Evolutionary conservation across 2,797 vertebrate genomes (phyloP).

Genomic region (Tapirus indicus): DNA sequence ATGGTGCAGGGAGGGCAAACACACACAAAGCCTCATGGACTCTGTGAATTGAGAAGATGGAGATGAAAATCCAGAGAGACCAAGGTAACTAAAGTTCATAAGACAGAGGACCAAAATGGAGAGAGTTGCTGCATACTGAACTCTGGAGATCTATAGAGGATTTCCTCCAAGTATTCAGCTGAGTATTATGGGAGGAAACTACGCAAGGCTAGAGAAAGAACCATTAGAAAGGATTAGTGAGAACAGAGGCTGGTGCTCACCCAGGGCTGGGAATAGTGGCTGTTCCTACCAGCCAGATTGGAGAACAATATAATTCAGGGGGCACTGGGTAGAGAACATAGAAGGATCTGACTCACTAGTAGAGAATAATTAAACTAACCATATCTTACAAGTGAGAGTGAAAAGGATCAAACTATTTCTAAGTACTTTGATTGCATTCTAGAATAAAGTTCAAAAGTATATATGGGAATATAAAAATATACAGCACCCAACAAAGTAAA

Average conservation of each 20-base stretch:
- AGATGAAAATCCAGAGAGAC: background rate
- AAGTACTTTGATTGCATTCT: background rate
- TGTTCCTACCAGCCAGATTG: background rate
- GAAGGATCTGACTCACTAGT: background rate
- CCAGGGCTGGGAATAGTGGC: background rate
- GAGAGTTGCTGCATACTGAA: background rate
- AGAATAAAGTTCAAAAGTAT: background rate
- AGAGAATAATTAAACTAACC: background rate
- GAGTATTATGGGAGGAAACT: too few relatives aligned
- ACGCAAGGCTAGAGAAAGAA: background rate
- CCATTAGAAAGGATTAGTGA: background rate
- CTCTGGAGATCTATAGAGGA: background rate
- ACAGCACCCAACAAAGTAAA: background rate
- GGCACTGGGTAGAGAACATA: background rate
- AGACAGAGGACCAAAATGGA: background rate
- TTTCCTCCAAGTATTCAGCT: background rate
- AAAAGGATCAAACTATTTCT: background rate
- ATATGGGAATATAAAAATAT: background rate
- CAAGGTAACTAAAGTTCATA: background rate
- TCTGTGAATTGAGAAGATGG: background rate
- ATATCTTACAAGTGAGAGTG: background rate
- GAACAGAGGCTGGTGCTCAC: background rate
- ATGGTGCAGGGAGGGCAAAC: rapidly evolving
- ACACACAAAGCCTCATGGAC: background rate
- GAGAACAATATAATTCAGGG: background rate